A percentile compares a stretch with the other conserved stretches of the same genome.
Evolutionary conservation across 2,113 vertebrate species (phyloP).

Genomic region (Eulemur macaco): DNA sequence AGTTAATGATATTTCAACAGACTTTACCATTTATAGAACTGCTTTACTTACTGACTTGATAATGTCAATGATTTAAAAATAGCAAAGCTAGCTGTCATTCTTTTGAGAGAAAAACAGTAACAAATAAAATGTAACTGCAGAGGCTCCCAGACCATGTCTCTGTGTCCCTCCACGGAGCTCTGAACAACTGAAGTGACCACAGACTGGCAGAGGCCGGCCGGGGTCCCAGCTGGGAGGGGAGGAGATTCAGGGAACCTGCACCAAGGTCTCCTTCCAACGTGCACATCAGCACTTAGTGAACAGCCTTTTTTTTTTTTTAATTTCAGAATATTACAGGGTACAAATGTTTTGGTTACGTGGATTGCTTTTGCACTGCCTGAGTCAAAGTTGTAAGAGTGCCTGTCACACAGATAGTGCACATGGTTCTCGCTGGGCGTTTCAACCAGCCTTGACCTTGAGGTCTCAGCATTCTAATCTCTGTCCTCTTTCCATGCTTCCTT

Average conservation of each 20-base stretch:
- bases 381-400: too few relatives aligned
- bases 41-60: background rate
- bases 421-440: too few relatives aligned
- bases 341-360: too few relatives aligned
- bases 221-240: background rate
- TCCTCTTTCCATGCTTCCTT: background rate
- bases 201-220: background rate
- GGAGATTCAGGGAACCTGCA: rapidly evolving
- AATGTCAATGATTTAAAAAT: background rate
- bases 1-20: background rate
- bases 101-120: background rate
- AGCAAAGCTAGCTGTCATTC: background rate
- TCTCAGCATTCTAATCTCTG: background rate
- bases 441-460: background rate
- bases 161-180: background rate
- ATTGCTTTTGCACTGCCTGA: too few relatives aligned
- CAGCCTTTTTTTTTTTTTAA: too few relatives aligned
- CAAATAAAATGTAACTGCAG: background rate
- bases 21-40: background rate
- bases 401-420: too few relatives aligned
- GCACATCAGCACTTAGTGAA: background rate
- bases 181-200: background rate
- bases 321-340: too few relatives aligned
- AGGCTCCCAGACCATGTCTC: background rate
- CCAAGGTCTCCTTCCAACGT: background rate